phyloP scores from a whole-genome alignment of 2,797 vertebrate species.

The Peromyscus attwateri region DNA sequence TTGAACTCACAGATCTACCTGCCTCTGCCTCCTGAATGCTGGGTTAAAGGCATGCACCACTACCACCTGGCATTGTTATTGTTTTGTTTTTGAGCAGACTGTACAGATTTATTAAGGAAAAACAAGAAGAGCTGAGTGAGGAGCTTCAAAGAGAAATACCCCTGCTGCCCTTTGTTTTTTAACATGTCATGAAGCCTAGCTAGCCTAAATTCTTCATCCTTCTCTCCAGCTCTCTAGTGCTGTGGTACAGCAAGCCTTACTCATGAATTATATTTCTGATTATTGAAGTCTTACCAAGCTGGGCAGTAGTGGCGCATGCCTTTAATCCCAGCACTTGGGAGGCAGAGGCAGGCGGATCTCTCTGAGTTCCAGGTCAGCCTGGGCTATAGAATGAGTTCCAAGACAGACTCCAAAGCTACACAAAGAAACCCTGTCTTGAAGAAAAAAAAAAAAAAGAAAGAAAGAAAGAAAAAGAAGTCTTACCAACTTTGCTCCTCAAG shows the following conservation, averaged over 20 bases:
- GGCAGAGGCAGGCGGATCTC: no score
- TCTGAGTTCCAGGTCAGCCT: no score
- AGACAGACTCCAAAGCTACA: no score
- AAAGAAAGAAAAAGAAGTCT: no score
- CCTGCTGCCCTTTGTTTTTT: neutral
- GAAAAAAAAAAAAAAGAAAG: no score
- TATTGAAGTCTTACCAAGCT: neutral
- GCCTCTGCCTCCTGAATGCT: neutral
- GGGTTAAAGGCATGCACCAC: neutral
- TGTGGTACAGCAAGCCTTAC: neutral
- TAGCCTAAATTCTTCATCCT: neutral
- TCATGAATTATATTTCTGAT: constrained; percentile 23
- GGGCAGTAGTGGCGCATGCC: no score
- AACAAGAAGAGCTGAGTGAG: neutral
- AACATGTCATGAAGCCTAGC: neutral
- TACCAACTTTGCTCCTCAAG: neutral
- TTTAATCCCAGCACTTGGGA: no score
- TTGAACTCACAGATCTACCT: neutral
- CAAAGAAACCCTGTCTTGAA: no score
- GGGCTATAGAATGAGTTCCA: no score
- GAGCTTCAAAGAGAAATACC: no score
- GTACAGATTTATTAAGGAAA: neutral
- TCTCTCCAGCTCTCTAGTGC: neutral
- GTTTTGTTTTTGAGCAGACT: neutral
- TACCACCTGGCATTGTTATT: neutral